Conservation (phyloP, 2,797 vertebrate species). For the Brachyrhaphis roseni region DNA sequence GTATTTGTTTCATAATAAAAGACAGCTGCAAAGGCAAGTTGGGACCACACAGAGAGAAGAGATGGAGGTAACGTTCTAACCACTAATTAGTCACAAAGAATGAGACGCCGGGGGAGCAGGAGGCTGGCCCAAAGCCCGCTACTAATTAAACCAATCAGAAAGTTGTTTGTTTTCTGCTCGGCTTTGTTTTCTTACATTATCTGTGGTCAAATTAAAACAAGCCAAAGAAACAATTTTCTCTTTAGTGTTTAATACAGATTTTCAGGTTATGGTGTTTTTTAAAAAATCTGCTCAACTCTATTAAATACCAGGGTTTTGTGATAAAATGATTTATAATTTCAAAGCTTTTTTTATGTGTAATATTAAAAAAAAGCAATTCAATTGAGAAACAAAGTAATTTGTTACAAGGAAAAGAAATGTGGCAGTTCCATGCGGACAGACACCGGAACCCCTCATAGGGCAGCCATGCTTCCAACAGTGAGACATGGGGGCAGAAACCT, state of each 20-base stretch:
- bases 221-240: background rate
- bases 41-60: constrained; percentile 18
- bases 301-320: background rate
- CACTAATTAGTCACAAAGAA: constrained; percentile 4
- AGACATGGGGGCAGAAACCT: background rate
- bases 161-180: background rate
- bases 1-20: constrained; percentile 7
- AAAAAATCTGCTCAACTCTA: background rate
- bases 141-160: background rate
- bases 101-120: background rate
- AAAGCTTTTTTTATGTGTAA: background rate
- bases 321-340: background rate
- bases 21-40: background rate
- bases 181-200: background rate
- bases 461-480: background rate
- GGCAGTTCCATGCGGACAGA: background rate
- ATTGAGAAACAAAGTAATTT: background rate
- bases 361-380: background rate
- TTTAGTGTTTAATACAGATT: background rate
- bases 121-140: background rate
- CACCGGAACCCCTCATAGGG: background rate
- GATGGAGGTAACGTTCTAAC: background rate
- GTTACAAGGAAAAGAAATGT: background rate
- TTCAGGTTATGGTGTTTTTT: background rate
- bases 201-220: background rate